Percentiles rank a stretch among this genome's conserved stretches.
These are phyloP conservation scores for Chalcis sispes DNA, from an alignment of 2,888 invertebrate genomes.

Conservation along the genomic window DNA sequence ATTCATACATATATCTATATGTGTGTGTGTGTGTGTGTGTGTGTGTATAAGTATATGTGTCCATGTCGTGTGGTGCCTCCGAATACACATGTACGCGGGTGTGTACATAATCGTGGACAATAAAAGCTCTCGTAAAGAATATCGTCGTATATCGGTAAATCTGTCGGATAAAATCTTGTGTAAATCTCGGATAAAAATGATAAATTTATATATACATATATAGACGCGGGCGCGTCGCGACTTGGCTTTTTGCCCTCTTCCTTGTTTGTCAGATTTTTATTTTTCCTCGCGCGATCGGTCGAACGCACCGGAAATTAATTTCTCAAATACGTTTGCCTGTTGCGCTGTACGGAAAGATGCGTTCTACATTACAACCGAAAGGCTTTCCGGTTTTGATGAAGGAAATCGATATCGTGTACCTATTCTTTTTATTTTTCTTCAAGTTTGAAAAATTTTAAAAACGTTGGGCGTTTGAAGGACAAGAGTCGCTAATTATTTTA, in stretches of 20 bases:
- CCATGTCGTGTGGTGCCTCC: background rate
- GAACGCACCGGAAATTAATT: background rate
- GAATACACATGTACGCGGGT: background rate
- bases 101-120: conserved; percentile 44
- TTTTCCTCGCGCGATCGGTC: background rate
- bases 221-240: background rate
- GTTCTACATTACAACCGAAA: too few relatives aligned
- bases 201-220: conserved; percentile 49
- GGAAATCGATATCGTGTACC: too few relatives aligned
- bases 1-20: background rate
- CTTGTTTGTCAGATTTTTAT: background rate
- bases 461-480: too few relatives aligned
- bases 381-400: too few relatives aligned
- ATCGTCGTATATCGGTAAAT: conserved; percentile 59
- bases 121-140: conserved; percentile 63
- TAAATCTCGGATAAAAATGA: conserved; percentile 59
- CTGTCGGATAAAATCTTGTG: conserved; percentile 65
- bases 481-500: too few relatives aligned
- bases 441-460: background rate
- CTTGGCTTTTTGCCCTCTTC: conserved; percentile 11
- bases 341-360: background rate
- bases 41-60: too few relatives aligned
- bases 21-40: background rate
- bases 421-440: background rate
- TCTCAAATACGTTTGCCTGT: background rate